These are phyloP conservation scores for Polylopha cassiicola DNA, from an alignment of 2,888 invertebrate species.

Conservation along the genomic window DNA sequence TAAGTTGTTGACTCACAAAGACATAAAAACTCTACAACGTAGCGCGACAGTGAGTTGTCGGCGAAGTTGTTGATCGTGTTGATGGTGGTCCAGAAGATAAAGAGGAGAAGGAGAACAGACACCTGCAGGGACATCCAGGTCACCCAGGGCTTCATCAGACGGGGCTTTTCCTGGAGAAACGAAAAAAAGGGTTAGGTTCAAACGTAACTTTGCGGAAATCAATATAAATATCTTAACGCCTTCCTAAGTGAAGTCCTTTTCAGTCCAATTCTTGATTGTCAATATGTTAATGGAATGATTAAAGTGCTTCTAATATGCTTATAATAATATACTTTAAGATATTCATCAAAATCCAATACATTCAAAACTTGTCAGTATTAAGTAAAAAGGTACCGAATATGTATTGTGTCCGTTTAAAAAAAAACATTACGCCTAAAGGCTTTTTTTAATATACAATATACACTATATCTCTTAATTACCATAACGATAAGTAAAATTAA, in stretches of 20 bases:
- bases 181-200: not conserved
- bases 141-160: slow-evolving; percentile 59
- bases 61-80: slow-evolving; percentile 42
- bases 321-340: too few relatives aligned
- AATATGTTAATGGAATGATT: too few relatives aligned
- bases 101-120: slow-evolving; percentile 41
- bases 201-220: not conserved
- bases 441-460: too few relatives aligned
- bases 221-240: not conserved
- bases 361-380: too few relatives aligned
- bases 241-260: not conserved
- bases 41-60: slow-evolving; percentile 40
- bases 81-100: slow-evolving; percentile 52
- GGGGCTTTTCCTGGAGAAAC: slow-evolving; percentile 46
- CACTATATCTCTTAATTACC: too few relatives aligned
- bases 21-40: slow-evolving; percentile 45
- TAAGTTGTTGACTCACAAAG: slow-evolving; percentile 38
- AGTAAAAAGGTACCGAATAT: too few relatives aligned
- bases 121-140: slow-evolving; percentile 59
- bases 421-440: too few relatives aligned
- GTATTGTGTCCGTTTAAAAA: too few relatives aligned
- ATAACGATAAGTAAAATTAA: too few relatives aligned
- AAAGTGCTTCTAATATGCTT: too few relatives aligned
- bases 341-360: too few relatives aligned
- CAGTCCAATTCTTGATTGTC: too few relatives aligned